Evolutionary conservation across 2,888 invertebrate species (phyloP).

Genomic region (Kuschelorhynchus macadamiae): DNA sequence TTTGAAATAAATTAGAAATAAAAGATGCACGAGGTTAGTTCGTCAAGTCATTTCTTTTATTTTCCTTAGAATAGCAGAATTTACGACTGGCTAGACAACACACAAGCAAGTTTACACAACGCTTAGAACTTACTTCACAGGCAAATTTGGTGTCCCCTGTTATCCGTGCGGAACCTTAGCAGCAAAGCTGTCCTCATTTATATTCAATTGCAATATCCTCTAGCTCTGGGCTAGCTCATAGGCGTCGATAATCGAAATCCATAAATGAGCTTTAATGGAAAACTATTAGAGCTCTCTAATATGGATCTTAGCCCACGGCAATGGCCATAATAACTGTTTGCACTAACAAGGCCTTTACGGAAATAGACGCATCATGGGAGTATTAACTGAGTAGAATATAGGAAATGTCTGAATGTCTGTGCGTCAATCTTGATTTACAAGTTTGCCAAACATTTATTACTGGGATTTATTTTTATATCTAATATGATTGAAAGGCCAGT

Average conservation of each 20-base stretch:
- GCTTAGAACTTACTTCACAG: conserved; percentile 28
- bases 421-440: too few species aligned
- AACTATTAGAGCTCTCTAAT: conserved; percentile 28
- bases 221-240: conserved; percentile 41
- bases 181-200: conserved; percentile 58
- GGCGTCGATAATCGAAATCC: conserved; percentile 40
- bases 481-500: too few species aligned
- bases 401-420: too few species aligned
- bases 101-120: conserved; percentile 27
- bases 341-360: conserved; percentile 23
- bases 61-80: conserved; percentile 12
- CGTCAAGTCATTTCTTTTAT: conserved; percentile 19
- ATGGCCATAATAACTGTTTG: conserved; percentile 23
- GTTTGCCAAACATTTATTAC: too few species aligned
- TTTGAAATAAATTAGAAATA: too few species aligned
- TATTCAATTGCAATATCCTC: conserved; percentile 65
- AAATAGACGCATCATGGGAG: conserved; percentile 1
- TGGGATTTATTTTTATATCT: too few species aligned
- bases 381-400: conserved; percentile 21
- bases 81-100: conserved; percentile 29
- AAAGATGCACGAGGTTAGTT: conserved; percentile 7
- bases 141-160: conserved; percentile 34
- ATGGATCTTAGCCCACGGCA: conserved; percentile 17
- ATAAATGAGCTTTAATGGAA: conserved; percentile 27
- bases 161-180: conserved; percentile 37